A percentile compares a stretch with the other conserved stretches of the same genome.
phyloP scores from a whole-genome alignment of 2,113 vertebrate species.

The Epinephelus lanceolatus region DNA sequence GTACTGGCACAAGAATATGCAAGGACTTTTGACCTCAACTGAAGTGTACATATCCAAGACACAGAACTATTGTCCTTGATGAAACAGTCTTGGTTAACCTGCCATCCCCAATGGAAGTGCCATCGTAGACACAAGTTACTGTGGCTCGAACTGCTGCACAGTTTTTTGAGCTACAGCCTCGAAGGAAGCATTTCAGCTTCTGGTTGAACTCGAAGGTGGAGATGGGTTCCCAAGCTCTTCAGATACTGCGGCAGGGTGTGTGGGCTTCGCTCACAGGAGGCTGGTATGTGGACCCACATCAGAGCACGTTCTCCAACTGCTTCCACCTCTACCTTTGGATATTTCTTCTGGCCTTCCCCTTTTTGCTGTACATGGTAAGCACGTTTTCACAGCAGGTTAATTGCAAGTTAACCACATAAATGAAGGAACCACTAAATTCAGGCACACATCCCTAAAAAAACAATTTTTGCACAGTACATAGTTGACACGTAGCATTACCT shows the following conservation, averaged over 20 bases:
- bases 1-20: conserved; percentile 72
- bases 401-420: not conserved
- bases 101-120: conserved; percentile 80
- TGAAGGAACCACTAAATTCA: not conserved
- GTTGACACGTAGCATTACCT: not conserved
- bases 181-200: conserved; percentile 55
- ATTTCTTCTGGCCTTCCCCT: conserved; percentile 90
- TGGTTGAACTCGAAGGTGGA: conserved; percentile 66
- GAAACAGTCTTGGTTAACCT: conserved; percentile 71
- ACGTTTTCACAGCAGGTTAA: not conserved
- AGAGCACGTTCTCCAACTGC: conserved; percentile 95
- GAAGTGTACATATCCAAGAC: conserved; percentile 59
- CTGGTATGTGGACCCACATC: conserved; percentile 95
- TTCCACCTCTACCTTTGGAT: conserved; percentile 95
- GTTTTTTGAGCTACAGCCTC: conserved; percentile 67
- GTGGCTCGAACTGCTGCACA: conserved; percentile 73
- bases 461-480: not conserved
- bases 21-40: conserved; percentile 64
- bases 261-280: conserved; percentile 94
- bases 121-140: conserved; percentile 74
- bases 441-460: not conserved
- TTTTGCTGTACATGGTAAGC: conserved; percentile 93
- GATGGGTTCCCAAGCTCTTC: conserved; percentile 90
- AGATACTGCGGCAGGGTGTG: conserved; percentile 93
- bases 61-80: conserved; percentile 66